Base-by-base conservation (phyloP, 2,888 invertebrate species). In the Drosophila meridiana region DNA sequence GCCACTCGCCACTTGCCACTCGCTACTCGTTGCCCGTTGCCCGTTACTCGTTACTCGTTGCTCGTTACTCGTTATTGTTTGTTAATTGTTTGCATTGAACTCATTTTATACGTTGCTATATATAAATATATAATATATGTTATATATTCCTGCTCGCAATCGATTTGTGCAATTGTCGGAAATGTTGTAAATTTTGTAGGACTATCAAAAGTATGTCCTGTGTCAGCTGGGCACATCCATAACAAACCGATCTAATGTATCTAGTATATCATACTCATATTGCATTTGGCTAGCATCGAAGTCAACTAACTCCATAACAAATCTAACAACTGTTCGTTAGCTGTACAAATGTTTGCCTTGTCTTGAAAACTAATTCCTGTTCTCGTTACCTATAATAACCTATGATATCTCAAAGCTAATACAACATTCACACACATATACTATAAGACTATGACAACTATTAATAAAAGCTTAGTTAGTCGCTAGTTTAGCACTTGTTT, bases 321-420 rank as follows among this genome's bases (percentile, higher is more conserved):
- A 45, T 30, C 58, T 66, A 40, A 66, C 68, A 73, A 62, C 38
- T 43, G 66, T 85, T 75, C 69, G 69, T 74, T 73, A 73, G 73
- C 47, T 89, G 85, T 86, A 84, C 66, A 85, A 89, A 80, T 75
- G 85, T 89, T 87, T 86, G 85, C 77, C 82, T 85, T 82, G 89
- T 68, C 76, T 76, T 62, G 32, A 69, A 45, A 59, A 50, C 60
- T 60, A 47, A 72, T 66, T 42, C 64, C 45, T 56, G 66, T 65
- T 77, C 58, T 64, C 59, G 70, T 67, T 43, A 40, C n/a, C 67
- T 32, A 57, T 58, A 30, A 28, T 38, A 36, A 38, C 8, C 36
- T 20, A 36, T 40, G 53, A 40, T 68, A 61, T 36, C 26, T 52
- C n/a, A 26, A 68, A 43, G 52, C 48, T 78, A 68, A 77, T 48